Evolutionary conservation across 2,797 vertebrate genomes (phyloP), one percentile per base, ranked within the genome.

Genomic region (Etheostoma nigrum): DNA sequence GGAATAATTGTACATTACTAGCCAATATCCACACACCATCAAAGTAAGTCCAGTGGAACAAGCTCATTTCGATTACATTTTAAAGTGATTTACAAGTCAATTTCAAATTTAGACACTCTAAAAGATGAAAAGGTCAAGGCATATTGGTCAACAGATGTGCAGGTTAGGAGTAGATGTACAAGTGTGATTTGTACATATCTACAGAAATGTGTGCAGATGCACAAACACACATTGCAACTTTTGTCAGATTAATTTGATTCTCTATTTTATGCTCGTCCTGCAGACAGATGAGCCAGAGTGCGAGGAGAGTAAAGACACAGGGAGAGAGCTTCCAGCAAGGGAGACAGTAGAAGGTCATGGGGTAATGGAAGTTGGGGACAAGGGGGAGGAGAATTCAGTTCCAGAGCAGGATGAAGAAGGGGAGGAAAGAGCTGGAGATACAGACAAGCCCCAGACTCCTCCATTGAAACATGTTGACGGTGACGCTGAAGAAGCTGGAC

Each of bases 261-360:
- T 25, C 16, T 36, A 14, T 47, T 54, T 58, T 23, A 5, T 71
- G 70, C 13, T 82, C 81, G 25, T 84, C 44, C 13, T 83, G 12
- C 71, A 94, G 93, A 68, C 63, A 5, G 72, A 74, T 27, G 86
- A 80, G 9, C 16, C 71, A 12, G 45, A 40, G 27, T 58, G 48
- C 25, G 71, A 36, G 25, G 79, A 73, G 13, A 66, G 27, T 55
- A 85, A 73, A 81, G 72, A 76, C 33, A 44, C 40, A 19, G 70
- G 4, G 58, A 70, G 4, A 27, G 75, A 79, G 47, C 55, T 60
- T 67, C 21, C 75, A 15, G 18, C 49, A 9, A 61, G 0, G 60
- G 86, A 92, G 61, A 62, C 70, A 73, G 64, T 19, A 21, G 74
- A 77, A 69, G 79, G 68, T 70, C 84, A 78, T 25, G 63, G 59